A percentile compares a stretch with the other conserved stretches of the same genome.
These are phyloP conservation scores for Ahaetulla prasina DNA, from an alignment of 2,113 vertebrate species.

Conservation along the genomic window DNA sequence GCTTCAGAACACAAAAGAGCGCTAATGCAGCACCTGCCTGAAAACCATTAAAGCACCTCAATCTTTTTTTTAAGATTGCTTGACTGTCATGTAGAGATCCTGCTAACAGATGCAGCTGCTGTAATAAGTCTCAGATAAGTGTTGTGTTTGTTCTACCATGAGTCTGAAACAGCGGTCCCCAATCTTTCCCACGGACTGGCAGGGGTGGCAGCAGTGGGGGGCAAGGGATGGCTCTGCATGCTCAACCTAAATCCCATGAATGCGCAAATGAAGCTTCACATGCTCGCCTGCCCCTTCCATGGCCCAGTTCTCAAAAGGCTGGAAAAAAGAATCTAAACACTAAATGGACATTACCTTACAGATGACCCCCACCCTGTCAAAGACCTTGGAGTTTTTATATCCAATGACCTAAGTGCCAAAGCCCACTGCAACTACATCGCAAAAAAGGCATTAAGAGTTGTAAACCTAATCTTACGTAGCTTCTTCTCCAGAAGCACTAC, in stretches of 20 bases:
- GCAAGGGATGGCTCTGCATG: background rate
- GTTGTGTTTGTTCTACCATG: background rate
- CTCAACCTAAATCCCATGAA: background rate
- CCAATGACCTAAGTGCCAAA: no score
- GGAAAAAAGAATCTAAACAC: no score
- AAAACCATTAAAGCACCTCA: background rate
- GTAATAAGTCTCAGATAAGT: background rate
- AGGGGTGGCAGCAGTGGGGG: no score
- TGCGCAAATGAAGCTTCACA: background rate
- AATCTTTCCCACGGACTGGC: background rate
- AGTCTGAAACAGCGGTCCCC: background rate
- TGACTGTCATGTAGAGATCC: background rate
- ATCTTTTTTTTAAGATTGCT: background rate
- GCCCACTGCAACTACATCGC: no score
- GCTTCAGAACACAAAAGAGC: background rate
- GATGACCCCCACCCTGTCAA: no score
- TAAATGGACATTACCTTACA: no score
- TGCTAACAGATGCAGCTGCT: background rate
- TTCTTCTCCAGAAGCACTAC: no score
- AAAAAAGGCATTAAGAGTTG: no score
- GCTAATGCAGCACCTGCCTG: background rate
- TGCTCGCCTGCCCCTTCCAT: accelerated
- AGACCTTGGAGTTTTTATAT: no score
- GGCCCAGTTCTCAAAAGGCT: background rate
- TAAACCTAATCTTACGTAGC: no score